Evolutionary conservation across 35 echinoderm and acorn worm genomes (phyloP).

Genomic region (Lytechinus pictus): DNA sequence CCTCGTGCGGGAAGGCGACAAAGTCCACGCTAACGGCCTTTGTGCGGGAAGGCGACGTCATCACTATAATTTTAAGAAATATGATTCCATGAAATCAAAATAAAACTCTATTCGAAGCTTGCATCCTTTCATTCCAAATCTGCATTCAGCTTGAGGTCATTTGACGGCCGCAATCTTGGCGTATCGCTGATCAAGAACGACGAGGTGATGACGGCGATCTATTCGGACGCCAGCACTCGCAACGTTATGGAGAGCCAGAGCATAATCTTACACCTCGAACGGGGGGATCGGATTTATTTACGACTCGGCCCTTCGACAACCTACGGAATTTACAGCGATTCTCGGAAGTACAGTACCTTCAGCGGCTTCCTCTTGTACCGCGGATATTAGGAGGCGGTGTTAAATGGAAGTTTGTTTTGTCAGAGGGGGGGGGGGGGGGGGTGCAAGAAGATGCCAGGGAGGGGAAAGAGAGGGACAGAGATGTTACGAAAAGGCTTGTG

Average conservation of each 20-base stretch:
- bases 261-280: conserved; percentile 56
- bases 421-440: neutral
- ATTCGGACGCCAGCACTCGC: conserved; percentile 59
- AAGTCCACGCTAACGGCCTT: too few species aligned
- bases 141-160: conserved; percentile 65
- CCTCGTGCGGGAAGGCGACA: too few species aligned
- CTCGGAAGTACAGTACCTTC: conserved; percentile 75
- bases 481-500: too few species aligned
- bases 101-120: neutral
- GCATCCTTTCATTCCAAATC: neutral
- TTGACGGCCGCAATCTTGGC: conserved; percentile 65
- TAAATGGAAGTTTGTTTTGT: neutral
- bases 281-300: conserved; percentile 69
- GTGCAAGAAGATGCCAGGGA: neutral
- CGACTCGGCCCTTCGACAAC: conserved; percentile 51
- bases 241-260: conserved; percentile 83
- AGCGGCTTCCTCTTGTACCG: conserved; percentile 75
- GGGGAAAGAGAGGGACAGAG: neutral
- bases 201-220: conserved; percentile 56
- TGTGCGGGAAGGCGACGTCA: too few species aligned
- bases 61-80: too few species aligned
- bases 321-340: conserved; percentile 76
- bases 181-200: conserved; percentile 81
- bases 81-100: too few species aligned
- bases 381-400: conserved; percentile 47